phyloP scores from a whole-genome alignment of 2,888 invertebrate genomes.

The Lydus trimaculatus region DNA sequence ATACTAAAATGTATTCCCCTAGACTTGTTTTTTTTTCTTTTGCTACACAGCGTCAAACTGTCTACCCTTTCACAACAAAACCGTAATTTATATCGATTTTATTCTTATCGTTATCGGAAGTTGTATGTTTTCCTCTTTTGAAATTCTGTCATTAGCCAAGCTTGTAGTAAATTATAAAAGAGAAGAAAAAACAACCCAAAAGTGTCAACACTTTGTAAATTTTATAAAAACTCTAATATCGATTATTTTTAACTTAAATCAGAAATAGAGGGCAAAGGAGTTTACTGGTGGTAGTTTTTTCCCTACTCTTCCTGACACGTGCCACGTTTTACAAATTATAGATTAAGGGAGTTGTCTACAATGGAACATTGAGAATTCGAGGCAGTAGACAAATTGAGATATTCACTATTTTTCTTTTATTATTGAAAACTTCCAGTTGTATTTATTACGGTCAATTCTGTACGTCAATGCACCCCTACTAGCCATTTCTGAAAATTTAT shows the following conservation, averaged over 20 bases:
- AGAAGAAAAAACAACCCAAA: too few species aligned
- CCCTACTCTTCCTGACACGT: neutral
- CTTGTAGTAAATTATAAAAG: too few species aligned
- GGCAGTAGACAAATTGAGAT: neutral
- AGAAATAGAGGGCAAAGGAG: neutral
- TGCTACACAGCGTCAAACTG: too few species aligned
- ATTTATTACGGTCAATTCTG: neutral
- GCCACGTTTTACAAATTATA: neutral
- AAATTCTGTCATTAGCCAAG: too few species aligned
- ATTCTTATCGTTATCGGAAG: too few species aligned
- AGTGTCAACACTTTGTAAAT: too few species aligned
- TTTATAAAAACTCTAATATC: too few species aligned
- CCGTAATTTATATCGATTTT: too few species aligned
- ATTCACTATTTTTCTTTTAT: neutral
- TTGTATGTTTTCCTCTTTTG: too few species aligned
- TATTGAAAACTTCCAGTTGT: neutral
- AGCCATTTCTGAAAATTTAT: neutral
- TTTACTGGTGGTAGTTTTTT: neutral
- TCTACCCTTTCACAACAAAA: too few species aligned
- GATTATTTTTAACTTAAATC: neutral
- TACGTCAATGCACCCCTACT: neutral
- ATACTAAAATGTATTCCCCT: too few species aligned
- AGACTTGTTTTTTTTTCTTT: too few species aligned
- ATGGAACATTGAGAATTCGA: neutral
- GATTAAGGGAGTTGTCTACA: neutral